Evolutionary conservation across 2,797 vertebrate species (phyloP).

Genomic region (Lacerta viridis): DNA sequence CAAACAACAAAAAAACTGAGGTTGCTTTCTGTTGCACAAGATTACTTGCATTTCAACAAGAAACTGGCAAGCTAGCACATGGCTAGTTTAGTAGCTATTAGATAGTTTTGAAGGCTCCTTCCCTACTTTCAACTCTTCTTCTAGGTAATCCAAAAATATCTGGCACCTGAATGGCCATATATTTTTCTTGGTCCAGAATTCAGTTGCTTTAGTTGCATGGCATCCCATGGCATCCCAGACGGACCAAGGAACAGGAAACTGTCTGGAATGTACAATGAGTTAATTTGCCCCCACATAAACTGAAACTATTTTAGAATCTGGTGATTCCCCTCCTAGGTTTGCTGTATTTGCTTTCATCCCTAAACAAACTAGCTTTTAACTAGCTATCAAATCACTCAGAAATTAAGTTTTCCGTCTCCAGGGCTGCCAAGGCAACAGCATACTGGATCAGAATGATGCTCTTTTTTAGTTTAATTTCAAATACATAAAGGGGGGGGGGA

Average conservation of each 20-base stretch:
- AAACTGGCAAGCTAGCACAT: background rate
- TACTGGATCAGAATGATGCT: background rate
- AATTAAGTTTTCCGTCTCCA: background rate
- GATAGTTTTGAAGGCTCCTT: background rate
- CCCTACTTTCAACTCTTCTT: background rate
- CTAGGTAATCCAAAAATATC: background rate
- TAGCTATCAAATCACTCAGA: background rate
- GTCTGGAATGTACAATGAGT: background rate
- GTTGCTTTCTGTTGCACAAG: background rate
- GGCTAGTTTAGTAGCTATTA: background rate
- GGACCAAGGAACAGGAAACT: background rate
- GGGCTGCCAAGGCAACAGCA: background rate
- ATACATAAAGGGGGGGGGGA: background rate
- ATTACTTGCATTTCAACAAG: background rate
- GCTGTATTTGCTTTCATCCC: background rate
- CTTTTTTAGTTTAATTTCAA: background rate
- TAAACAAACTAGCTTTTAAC: background rate
- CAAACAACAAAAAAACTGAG: conserved; percentile 5
- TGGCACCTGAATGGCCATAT: background rate
- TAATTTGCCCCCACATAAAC: background rate
- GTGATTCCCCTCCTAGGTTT: background rate
- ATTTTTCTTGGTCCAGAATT: background rate
- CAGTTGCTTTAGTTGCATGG: no score
- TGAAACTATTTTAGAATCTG: conserved; percentile 3
- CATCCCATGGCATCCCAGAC: no score